These are phyloP conservation scores for Rhodeus uyekii DNA, from an alignment of 2,797 vertebrate species.

Conservation along the genomic window DNA sequence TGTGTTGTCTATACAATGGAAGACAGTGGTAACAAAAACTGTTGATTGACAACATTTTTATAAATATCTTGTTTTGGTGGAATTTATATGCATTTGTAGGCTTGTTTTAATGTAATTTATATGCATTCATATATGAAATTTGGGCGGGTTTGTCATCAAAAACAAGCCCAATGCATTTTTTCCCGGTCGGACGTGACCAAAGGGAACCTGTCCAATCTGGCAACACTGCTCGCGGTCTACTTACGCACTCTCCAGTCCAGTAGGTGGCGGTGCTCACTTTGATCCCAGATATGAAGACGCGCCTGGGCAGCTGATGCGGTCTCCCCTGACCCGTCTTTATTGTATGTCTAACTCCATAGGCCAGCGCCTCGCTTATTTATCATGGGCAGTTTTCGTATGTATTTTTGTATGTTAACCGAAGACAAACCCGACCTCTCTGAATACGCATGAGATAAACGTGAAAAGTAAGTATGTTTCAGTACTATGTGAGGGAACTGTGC, in stretches of 20 bases:
- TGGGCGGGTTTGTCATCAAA: too few species aligned
- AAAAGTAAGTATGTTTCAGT: not conserved
- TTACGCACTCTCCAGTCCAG: slow-evolving; percentile 15
- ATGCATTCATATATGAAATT: too few species aligned
- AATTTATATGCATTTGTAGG: too few species aligned
- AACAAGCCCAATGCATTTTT: too few species aligned
- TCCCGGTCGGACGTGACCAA: too few species aligned
- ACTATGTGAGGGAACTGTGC: not conserved
- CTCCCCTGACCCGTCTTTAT: not conserved
- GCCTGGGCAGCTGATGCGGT: not conserved
- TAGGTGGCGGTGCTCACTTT: not conserved
- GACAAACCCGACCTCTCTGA: not conserved
- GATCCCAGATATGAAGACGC: not conserved
- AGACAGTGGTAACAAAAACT: not conserved
- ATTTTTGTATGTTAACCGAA: not conserved
- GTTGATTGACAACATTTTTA: not conserved
- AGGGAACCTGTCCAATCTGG: too few species aligned
- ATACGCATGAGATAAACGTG: not conserved
- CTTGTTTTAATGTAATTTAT: too few species aligned
- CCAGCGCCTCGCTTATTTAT: not conserved
- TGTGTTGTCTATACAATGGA: not conserved
- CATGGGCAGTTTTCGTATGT: not conserved
- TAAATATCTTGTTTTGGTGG: too few species aligned
- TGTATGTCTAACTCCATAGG: not conserved
- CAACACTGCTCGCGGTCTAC: too few species aligned